Percentiles rank a stretch among this genome's conserved stretches.
phyloP scores from a whole-genome alignment of 2,113 vertebrate species.

The Pachycephala philippinensis region DNA sequence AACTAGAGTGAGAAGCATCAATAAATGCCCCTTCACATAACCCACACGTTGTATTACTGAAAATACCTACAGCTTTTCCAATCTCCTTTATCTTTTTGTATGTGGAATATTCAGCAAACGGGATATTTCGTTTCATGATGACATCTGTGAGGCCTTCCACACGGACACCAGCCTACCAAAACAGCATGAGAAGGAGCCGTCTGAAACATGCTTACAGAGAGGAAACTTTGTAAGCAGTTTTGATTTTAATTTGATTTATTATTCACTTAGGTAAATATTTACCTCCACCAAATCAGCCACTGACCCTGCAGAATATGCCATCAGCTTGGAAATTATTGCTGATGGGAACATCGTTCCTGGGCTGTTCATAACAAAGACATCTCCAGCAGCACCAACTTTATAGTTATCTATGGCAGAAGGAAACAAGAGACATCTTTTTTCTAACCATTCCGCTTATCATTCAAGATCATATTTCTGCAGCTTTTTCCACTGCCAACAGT shows the following conservation, averaged over 20 bases:
- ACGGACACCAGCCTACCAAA: slow-evolving; percentile 72
- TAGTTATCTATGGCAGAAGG: slow-evolving; percentile 61
- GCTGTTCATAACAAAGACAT: slow-evolving; percentile 78
- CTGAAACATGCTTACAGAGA: background rate
- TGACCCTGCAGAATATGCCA: slow-evolving; percentile 72
- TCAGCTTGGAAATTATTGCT: slow-evolving; percentile 73
- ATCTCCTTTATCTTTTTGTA: slow-evolving; percentile 78
- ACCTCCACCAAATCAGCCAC: slow-evolving; percentile 83
- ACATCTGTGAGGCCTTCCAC: slow-evolving; percentile 80
- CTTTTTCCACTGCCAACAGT: background rate
- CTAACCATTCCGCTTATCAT: background rate
- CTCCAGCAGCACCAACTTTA: slow-evolving; percentile 78
- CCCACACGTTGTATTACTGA: background rate
- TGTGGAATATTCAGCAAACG: slow-evolving; percentile 35
- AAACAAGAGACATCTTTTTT: background rate
- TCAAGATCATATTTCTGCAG: background rate
- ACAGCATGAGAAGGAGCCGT: background rate
- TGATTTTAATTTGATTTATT: background rate
- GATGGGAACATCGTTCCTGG: slow-evolving; percentile 76
- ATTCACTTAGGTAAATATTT: slow-evolving; percentile 11
- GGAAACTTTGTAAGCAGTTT: background rate
- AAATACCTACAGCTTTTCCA: slow-evolving; percentile 74
- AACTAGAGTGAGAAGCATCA: background rate
- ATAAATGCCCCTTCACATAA: background rate
- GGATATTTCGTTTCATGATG: slow-evolving; percentile 64